Conservation (phyloP, 2,888 invertebrate genomes). For the Nemotelus nigrinus region DNA sequence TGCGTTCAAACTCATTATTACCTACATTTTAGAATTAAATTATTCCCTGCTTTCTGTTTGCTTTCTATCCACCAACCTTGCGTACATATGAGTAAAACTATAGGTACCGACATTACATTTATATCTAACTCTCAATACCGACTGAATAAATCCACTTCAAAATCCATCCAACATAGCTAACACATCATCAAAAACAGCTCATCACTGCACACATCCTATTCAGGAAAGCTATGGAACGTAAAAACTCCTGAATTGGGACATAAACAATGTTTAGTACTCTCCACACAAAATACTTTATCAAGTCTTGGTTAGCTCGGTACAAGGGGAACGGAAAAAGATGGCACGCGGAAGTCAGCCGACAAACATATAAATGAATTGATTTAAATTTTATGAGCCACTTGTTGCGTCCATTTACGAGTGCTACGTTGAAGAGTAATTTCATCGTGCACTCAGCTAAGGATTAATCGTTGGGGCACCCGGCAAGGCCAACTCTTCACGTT, state of each 20-base stretch:
- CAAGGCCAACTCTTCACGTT: not conserved
- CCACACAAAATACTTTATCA: not conserved
- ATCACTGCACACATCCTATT: not conserved
- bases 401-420: slow-evolving; percentile 53
- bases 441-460: slow-evolving; percentile 33
- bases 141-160: not conserved
- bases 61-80: too few relatives aligned
- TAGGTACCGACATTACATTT: not conserved
- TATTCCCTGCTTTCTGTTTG: too few relatives aligned
- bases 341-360: slow-evolving; percentile 51
- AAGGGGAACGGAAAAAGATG: not conserved
- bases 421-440: slow-evolving; percentile 47
- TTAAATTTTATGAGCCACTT: slow-evolving; percentile 57
- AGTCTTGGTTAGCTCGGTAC: not conserved
- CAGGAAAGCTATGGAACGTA: slow-evolving; percentile 24
- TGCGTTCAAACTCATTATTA: too few relatives aligned
- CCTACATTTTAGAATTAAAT: too few relatives aligned
- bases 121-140: not conserved
- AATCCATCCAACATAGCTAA: not conserved
- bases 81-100: too few relatives aligned
- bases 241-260: slow-evolving; percentile 26
- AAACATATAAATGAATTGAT: slow-evolving; percentile 57
- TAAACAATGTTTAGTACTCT: slow-evolving; percentile 37
- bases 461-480: not conserved
- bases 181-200: slow-evolving; percentile 13